Evolutionary conservation across 2,113 vertebrate genomes (phyloP), one percentile per base, ranked within the genome.

Genomic region (Callocephalon fimbriatum): DNA sequence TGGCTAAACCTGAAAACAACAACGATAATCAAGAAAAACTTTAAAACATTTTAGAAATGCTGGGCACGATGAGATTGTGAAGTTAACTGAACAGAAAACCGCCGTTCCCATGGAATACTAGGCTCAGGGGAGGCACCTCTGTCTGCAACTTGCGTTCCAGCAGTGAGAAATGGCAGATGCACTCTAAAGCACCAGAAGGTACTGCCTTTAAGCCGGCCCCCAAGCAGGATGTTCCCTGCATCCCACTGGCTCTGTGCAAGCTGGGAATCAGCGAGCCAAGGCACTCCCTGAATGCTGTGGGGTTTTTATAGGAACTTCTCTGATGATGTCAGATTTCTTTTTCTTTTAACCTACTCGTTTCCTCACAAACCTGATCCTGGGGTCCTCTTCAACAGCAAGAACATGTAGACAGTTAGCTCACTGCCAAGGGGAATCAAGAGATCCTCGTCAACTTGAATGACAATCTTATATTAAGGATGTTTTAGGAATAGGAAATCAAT

Each of bases 401-500:
- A 59, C 17, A 66, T 76, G 59, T 66, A 92, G 77, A 76, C 53
- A 86, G 85, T 94, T 88, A 79, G 45, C 6, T 45, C 42, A 27
- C 35, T 68, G 85, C 89, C 45, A 3, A 80, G 82, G 68, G 66
- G 92, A 56, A 80, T 38, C 3, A 4, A 51, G 50, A 87, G 35
- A 70, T 74, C 0, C 0, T 84, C 78, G 47, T 86, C 10, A 8
- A 18, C 35, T 70, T 35, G 79, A 45, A 79, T 72, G 63, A 90
- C 56, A 62, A 53, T 40, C 54, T 59, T 81, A 8, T 76, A 85
- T 67, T 90, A 61, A 84, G 78, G 23, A 73, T 65, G 47, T 48
- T 84, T 85, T 63, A 93, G 62, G 79, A 96, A 84, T 77, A 81
- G 75, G 70, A 90, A 95, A 94, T 95, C 91, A 76, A 88, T 80